These are phyloP conservation scores for Armadillidium nasatum DNA, from an alignment of 1,140 invertebrate genomes.

Conservation along the genomic window DNA sequence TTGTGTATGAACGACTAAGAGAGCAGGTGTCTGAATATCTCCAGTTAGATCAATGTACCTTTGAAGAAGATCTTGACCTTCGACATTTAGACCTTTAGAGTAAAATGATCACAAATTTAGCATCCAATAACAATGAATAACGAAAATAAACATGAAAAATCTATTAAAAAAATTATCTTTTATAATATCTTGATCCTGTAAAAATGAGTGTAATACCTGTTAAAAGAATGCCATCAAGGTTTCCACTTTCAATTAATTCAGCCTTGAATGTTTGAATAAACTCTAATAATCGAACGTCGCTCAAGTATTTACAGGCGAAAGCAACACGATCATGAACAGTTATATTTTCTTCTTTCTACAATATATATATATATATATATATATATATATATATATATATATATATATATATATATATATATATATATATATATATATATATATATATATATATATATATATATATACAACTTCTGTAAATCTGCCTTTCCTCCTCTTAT, in stretches of 20 bases:
- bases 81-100: not conserved
- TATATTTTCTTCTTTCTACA: conserved; percentile 33
- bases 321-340: conserved; percentile 70
- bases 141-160: too few species aligned
- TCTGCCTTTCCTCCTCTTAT: too few species aligned
- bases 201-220: conserved; percentile 59
- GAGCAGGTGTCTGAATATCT: conserved; percentile 85
- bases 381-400: too few species aligned
- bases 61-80: conserved; percentile 73
- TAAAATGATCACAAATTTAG: not conserved
- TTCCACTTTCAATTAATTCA: conserved; percentile 67
- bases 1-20: conserved; percentile 66
- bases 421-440: too few species aligned
- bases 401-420: too few species aligned
- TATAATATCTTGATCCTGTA: not conserved
- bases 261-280: conserved; percentile 68
- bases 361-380: too few species aligned
- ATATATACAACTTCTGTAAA: too few species aligned
- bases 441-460: too few species aligned
- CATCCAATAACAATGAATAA: too few species aligned
- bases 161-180: too few species aligned
- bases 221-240: conserved; percentile 77
- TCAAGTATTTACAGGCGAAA: conserved; percentile 86
- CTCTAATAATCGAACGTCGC: conserved; percentile 71
- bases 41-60: conserved; percentile 82